phyloP scores from a whole-genome alignment of 2,888 invertebrate genomes.

The Neocrepidodera transversa region DNA sequence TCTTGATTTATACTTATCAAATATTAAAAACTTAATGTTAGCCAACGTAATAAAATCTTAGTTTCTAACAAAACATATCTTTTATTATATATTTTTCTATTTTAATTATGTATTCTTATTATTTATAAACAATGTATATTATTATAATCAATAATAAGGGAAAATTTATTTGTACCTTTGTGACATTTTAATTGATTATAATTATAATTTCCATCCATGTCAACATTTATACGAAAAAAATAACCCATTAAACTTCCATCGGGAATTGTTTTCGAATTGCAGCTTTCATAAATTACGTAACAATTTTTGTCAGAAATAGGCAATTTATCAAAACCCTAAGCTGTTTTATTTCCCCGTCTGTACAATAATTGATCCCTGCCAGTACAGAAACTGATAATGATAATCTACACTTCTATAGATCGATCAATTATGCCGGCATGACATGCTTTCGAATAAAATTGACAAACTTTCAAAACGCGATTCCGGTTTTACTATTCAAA shows the following conservation, averaged over 20 bases:
- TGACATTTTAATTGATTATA: too few species aligned
- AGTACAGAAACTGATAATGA: conserved; percentile 27
- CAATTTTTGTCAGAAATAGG: conserved; percentile 24
- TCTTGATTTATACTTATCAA: too few species aligned
- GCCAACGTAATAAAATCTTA: too few species aligned
- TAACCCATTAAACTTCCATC: conserved; percentile 3
- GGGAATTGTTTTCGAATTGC: conserved; percentile 18
- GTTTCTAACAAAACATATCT: too few species aligned
- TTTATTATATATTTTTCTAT: too few species aligned
- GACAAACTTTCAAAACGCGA: conserved; percentile 39
- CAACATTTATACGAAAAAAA: too few species aligned
- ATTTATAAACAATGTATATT: too few species aligned
- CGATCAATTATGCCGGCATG: conserved; percentile 33
- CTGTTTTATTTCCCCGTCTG: conserved; percentile 29
- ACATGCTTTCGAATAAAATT: conserved; percentile 37
- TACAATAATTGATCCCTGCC: conserved; percentile 30
- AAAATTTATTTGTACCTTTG: too few species aligned
- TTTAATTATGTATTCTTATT: too few species aligned
- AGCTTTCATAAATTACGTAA: conserved; percentile 17
- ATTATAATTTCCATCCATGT: too few species aligned
- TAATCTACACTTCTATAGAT: conserved; percentile 30
- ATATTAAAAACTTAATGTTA: too few species aligned
- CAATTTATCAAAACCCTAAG: conserved; percentile 28
- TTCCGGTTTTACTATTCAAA: conserved; percentile 37
- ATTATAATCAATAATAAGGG: too few species aligned